Base-by-base conservation (phyloP, 2,797 vertebrate species). In the Myotis findleyi region DNA sequence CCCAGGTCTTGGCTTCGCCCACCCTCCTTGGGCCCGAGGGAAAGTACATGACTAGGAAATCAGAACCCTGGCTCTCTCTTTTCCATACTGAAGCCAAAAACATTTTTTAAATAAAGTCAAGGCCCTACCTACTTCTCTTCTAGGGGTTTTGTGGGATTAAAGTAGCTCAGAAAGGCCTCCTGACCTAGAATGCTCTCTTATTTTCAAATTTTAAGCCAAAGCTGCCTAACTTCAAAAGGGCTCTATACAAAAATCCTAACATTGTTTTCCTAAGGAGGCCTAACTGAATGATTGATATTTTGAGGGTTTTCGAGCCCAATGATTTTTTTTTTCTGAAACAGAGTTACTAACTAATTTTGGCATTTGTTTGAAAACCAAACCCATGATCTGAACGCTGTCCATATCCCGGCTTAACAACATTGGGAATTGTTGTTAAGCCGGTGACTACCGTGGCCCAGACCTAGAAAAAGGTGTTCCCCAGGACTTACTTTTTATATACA, bases 121-220 rank as follows among this genome's bases (percentile, higher is more conserved):
- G 72, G 21, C 44, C 51, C 17, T 82, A 4, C 66, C 11, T 82
- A 5, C 75, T 33, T 72, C 25, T 12, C 59, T 66, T 64, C 62
- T 25, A 33, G 68, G 13, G 57, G 12, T 62, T n/a, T 95, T 87
- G 44, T n/a, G 7, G 33, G 30, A 77, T 30, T 51, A 87, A 80
- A 91, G 44, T 57, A 49, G 5, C 57, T 87, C 85, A 76, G 30
- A 79, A 76, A 91, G 51, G 49, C 71, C 68, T 85, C 72, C 62
- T 71, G 57, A 69, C 72, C 76, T 84, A 57, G 20, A 21, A 7
- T 86, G 44, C 7, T 23, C n/a, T 38, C 81, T 89, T 62, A 83
- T 76, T 96, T 96, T 96, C 72, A 47, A 84, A 27, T 91, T 86
- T 57, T 66, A 91, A 94, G 33, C 21, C 84, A 77, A 89, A 91